A percentile compares a stretch with the other conserved stretches of the same genome.
Evolutionary conservation across 2,113 vertebrate genomes (phyloP).

Genomic region (Microcebus lehilahytsara): DNA sequence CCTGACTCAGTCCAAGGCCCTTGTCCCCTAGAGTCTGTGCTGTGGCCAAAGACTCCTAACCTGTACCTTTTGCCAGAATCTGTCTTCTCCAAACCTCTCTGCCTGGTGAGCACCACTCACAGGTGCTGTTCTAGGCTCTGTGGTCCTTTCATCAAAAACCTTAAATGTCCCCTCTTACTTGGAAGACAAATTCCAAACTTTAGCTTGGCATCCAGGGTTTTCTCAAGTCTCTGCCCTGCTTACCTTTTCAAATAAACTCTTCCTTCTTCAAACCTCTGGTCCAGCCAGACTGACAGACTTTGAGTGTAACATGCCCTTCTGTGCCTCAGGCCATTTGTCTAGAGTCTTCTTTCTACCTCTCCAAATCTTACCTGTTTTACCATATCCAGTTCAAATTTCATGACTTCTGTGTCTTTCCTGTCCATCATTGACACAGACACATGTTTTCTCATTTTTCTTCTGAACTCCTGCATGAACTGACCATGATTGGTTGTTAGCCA

Average conservation of each 20-base stretch:
- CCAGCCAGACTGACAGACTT: background rate
- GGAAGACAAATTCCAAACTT: background rate
- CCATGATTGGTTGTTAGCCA: background rate
- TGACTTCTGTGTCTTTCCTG: background rate
- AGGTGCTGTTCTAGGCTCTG: background rate
- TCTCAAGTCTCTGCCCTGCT: background rate
- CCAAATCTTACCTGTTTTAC: background rate
- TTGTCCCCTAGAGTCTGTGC: fast-evolving
- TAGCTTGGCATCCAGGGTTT: background rate
- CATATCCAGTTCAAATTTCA: background rate
- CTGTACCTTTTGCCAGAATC: background rate
- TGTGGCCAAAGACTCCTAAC: background rate
- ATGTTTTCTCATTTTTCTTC: background rate
- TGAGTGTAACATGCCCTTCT: background rate
- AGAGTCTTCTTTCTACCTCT: background rate
- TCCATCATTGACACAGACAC: background rate
- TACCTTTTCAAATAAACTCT: background rate
- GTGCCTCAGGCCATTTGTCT: background rate
- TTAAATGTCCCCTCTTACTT: background rate
- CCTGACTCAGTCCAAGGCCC: too few relatives aligned
- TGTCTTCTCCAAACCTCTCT: background rate
- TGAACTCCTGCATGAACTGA: background rate
- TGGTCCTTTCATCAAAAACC: background rate
- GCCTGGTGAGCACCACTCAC: background rate
- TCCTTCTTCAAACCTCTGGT: background rate